Conservation (phyloP, 2,113 vertebrate genomes). For the Odocoileus hemionus region DNA sequence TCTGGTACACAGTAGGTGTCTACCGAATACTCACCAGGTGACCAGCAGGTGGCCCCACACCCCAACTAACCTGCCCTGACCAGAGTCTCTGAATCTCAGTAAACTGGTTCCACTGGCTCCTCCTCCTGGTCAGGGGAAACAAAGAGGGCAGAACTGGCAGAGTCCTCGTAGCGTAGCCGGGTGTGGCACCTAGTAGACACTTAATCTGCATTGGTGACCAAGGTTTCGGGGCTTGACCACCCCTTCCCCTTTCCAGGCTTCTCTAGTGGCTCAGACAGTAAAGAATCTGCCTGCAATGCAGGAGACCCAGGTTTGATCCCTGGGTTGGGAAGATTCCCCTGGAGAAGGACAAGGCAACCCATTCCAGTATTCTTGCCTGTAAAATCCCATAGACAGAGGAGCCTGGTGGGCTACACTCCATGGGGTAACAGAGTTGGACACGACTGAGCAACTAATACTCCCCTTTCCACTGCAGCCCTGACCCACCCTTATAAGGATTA, state of each 20-base stretch:
- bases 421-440: neutral
- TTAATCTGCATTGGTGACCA: neutral
- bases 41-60: slow-evolving; percentile 65
- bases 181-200: neutral
- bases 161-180: neutral
- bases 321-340: neutral
- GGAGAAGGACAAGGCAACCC: neutral
- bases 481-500: neutral
- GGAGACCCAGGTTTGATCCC: neutral
- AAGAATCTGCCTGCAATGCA: neutral
- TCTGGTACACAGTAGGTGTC: slow-evolving; percentile 45
- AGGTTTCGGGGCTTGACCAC: neutral
- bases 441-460: neutral
- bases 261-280: neutral
- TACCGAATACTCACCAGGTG: slow-evolving; percentile 23
- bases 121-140: neutral
- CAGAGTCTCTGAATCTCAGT: neutral
- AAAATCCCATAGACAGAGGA: neutral
- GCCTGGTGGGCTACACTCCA: neutral
- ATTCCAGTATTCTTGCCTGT: neutral
- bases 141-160: neutral
- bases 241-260: neutral
- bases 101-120: neutral
- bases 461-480: neutral
- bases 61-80: slow-evolving; percentile 35